These are phyloP conservation scores for Ganaspis brasiliensis DNA, from an alignment of 2,888 invertebrate genomes.

Conservation along the genomic window DNA sequence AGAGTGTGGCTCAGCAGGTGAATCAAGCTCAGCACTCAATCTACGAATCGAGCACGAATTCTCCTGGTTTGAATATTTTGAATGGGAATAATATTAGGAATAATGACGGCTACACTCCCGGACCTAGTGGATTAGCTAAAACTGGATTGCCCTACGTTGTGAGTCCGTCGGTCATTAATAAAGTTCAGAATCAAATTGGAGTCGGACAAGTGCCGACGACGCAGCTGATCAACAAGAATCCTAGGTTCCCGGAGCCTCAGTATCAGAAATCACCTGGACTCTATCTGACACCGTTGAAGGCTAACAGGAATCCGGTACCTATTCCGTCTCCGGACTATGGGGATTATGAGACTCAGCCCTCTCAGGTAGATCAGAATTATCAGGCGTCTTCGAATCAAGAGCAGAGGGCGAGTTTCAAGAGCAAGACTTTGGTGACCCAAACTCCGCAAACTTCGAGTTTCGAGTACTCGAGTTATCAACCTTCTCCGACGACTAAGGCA, in stretches of 20 bases:
- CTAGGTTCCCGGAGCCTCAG: conserved; percentile 62
- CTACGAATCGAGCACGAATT: conserved; percentile 47
- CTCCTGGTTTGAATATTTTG: conserved; percentile 43
- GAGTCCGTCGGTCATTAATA: conserved; percentile 65
- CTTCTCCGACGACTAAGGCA: conserved; percentile 59
- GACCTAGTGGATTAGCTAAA: conserved; percentile 66
- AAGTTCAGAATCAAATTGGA: conserved; percentile 53
- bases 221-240: conserved; percentile 57
- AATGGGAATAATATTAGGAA: too few relatives aligned
- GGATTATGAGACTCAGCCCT: conserved; percentile 65
- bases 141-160: conserved; percentile 72
- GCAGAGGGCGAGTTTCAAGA: conserved; percentile 64
- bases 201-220: conserved; percentile 51
- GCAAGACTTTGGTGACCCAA: conserved; percentile 65
- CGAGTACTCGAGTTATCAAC: conserved; percentile 70
- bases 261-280: conserved; percentile 69
- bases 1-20: conserved; percentile 62
- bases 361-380: conserved; percentile 58
- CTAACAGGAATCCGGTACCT: conserved; percentile 54
- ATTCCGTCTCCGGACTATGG: conserved; percentile 67
- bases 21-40: conserved; percentile 46
- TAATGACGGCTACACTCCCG: conserved; percentile 57
- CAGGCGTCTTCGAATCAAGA: conserved; percentile 57
- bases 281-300: conserved; percentile 67
- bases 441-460: conserved; percentile 67